Evolutionary conservation across 2,888 invertebrate genomes (phyloP).

Genomic region (Acronicta aceris): DNA sequence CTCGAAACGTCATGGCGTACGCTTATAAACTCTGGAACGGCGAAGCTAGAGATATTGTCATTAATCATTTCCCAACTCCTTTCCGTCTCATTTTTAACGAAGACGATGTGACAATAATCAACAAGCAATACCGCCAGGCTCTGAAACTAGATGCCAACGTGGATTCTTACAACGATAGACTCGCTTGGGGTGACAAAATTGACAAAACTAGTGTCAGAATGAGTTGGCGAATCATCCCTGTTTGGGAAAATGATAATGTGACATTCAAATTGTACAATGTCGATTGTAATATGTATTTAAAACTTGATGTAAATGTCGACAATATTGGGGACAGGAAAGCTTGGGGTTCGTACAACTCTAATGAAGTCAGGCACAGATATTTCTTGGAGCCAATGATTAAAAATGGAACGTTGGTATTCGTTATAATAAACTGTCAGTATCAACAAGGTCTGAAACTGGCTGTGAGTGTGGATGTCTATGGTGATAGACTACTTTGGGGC

Average conservation of each 20-base stretch:
- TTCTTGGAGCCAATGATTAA: constrained; percentile 51
- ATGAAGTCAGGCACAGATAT: constrained; percentile 51
- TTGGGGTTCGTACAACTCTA: constrained; percentile 48
- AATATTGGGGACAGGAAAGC: constrained; percentile 51
- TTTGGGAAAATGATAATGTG: constrained; percentile 48
- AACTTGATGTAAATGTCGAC: constrained; percentile 49
- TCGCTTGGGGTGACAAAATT: constrained; percentile 53
- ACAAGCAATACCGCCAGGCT: constrained; percentile 42
- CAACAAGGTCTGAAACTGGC: constrained; percentile 55
- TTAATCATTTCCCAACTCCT: constrained; percentile 52
- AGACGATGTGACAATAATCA: constrained; percentile 56
- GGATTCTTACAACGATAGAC: constrained; percentile 48
- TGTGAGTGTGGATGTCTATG: constrained; percentile 25
- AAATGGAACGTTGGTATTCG: constrained; percentile 54
- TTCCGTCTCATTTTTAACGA: constrained; percentile 54
- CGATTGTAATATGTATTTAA: constrained; percentile 56
- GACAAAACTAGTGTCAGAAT: constrained; percentile 43
- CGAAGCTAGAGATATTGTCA: constrained; percentile 43
- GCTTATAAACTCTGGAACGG: constrained; percentile 61
- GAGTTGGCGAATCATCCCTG: constrained; percentile 59
- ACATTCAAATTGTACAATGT: constrained; percentile 59
- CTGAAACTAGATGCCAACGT: constrained; percentile 51
- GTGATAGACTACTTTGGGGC: constrained; percentile 53
- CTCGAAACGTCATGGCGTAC: constrained; percentile 49
- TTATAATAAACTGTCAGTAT: constrained; percentile 55